A percentile compares a stretch with the other conserved stretches of the same genome.
Evolutionary conservation across 2,113 vertebrate species (phyloP).

Genomic region (Mus spicilegus): DNA sequence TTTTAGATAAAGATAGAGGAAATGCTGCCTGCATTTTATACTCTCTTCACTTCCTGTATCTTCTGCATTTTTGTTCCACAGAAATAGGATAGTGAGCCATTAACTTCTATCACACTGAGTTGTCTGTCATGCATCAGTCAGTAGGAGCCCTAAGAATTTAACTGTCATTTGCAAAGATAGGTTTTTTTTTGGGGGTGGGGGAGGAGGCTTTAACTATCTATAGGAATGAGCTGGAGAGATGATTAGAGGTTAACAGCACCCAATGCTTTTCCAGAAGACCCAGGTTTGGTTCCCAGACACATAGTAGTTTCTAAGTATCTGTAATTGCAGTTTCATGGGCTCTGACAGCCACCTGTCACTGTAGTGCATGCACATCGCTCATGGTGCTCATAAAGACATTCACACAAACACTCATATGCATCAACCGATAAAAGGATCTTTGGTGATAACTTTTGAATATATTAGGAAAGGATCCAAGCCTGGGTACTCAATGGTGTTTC

Average conservation of each 20-base stretch:
- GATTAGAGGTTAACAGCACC: neutral
- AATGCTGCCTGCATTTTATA: constrained; percentile 25
- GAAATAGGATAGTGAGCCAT: constrained; percentile 37
- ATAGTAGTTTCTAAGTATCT: neutral
- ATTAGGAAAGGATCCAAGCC: neutral
- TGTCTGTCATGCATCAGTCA: constrained; percentile 27
- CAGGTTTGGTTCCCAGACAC: neutral
- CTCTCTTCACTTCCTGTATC: neutral
- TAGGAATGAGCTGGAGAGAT: neutral
- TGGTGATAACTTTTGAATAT: neutral
- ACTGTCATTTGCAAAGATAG: constrained; percentile 28
- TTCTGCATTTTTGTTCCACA: constrained; percentile 19
- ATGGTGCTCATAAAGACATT: too few relatives aligned
- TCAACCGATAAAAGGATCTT: neutral
- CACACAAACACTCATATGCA: neutral
- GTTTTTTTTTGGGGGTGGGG: neutral
- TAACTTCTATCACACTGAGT: constrained; percentile 36
- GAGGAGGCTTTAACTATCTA: neutral
- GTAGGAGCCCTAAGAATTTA: constrained; percentile 29
- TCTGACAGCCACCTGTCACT: neutral
- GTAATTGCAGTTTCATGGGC: neutral
- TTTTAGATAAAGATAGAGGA: constrained; percentile 32
- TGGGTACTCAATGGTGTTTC: neutral
- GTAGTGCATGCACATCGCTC: neutral
- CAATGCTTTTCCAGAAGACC: neutral